Evolutionary conservation across 2,888 invertebrate species (phyloP).

Genomic region (Plusia festucae): DNA sequence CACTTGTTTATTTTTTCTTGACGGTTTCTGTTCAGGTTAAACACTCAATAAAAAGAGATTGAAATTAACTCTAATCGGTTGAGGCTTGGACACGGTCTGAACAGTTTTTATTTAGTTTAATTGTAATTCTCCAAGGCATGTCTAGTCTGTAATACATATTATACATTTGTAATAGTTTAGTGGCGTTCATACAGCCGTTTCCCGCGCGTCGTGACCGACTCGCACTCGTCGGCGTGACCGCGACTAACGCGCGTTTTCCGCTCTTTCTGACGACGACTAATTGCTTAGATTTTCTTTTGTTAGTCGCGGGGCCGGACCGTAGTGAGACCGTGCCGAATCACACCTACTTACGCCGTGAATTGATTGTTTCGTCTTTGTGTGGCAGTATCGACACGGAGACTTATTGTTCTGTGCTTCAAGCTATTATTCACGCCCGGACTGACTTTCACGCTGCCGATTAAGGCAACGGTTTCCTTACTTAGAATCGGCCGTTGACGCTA

Average conservation of each 20-base stretch:
- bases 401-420: slow-evolving; percentile 84
- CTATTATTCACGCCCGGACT: slow-evolving; percentile 85
- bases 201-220: slow-evolving; percentile 74
- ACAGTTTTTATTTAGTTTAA: slow-evolving; percentile 56
- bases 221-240: slow-evolving; percentile 83
- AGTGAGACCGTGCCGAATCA: slow-evolving; percentile 85
- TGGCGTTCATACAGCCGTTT: slow-evolving; percentile 39
- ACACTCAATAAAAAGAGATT: slow-evolving; percentile 70
- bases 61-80: slow-evolving; percentile 61
- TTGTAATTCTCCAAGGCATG: slow-evolving; percentile 11
- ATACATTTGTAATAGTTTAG: slow-evolving; percentile 36
- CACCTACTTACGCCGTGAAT: slow-evolving; percentile 88
- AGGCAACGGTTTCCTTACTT: slow-evolving; percentile 82
- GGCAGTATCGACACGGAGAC: slow-evolving; percentile 87
- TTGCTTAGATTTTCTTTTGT: slow-evolving; percentile 90
- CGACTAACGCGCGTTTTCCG: slow-evolving; percentile 88
- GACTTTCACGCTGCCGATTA: slow-evolving; percentile 85
- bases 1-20: slow-evolving; percentile 67
- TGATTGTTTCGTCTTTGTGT: slow-evolving; percentile 89
- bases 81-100: slow-evolving; percentile 48
- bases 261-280: slow-evolving; percentile 89
- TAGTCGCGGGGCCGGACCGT: slow-evolving; percentile 86
- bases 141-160: not conserved
- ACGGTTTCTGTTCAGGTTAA: slow-evolving; percentile 66
- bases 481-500: slow-evolving; percentile 60